These are phyloP conservation scores for Pteria penguin DNA, from an alignment of 2,888 invertebrate genomes.

Conservation along the genomic window DNA sequence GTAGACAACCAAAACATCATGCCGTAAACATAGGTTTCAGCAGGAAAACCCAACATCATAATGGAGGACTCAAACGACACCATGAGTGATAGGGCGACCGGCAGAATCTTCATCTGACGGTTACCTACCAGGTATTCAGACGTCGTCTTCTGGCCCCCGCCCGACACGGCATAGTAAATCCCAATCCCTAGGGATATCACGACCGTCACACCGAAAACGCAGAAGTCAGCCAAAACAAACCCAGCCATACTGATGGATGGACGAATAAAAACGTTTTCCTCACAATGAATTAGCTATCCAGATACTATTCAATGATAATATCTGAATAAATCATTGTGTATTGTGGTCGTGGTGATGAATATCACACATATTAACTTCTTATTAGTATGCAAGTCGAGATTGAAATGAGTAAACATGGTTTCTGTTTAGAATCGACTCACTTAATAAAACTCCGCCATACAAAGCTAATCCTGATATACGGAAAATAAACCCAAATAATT, in stretches of 20 bases:
- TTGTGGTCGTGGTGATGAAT: no score
- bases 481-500: no score
- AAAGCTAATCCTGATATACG: no score
- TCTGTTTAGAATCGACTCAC: no score
- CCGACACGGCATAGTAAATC: conserved; percentile 54
- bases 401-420: no score
- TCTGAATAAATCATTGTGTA: no score
- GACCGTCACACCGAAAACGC: conserved; percentile 60
- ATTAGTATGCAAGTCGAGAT: no score
- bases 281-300: no score
- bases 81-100: conserved; percentile 66
- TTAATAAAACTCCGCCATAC: no score
- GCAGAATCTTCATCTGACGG: conserved; percentile 59
- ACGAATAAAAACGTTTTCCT: no score
- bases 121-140: conserved; percentile 65
- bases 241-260: neutral
- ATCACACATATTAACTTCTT: no score
- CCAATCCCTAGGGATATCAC: conserved; percentile 62
- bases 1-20: conserved; percentile 50
- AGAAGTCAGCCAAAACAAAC: conserved; percentile 52
- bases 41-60: conserved; percentile 69
- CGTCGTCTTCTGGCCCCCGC: conserved; percentile 50
- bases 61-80: conserved; percentile 71
- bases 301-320: no score
- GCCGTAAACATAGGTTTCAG: conserved; percentile 67